Conservation (phyloP, 2,113 vertebrate genomes). For the Neolamprologus hecqui region DNA sequence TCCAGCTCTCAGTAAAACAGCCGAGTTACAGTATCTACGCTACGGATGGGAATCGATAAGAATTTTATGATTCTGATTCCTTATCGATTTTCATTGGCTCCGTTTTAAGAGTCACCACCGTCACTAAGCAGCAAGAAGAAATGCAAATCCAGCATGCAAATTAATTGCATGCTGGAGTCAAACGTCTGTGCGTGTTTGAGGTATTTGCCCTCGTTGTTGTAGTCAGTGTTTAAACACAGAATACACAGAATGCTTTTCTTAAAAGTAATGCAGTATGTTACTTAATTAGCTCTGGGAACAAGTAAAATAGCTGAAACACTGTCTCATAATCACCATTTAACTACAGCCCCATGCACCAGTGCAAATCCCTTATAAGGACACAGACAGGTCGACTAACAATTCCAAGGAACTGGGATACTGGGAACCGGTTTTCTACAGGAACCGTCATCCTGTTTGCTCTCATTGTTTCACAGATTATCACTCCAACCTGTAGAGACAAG, state of each 20-base stretch:
- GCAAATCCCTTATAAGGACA: neutral
- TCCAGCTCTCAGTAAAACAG: neutral
- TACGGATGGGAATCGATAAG: neutral
- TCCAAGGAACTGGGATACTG: neutral
- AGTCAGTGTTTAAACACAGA: neutral
- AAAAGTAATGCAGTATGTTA: neutral
- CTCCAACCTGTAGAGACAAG: neutral
- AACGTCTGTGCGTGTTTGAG: neutral
- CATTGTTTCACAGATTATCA: neutral
- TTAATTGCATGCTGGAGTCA: neutral
- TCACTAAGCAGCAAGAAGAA: neutral
- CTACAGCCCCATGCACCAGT: neutral
- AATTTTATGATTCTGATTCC: neutral
- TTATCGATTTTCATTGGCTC: neutral
- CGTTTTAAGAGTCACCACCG: neutral
- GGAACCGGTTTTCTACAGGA: neutral
- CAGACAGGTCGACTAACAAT: fast-evolving
- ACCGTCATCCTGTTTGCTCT: neutral
- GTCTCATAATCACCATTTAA: neutral
- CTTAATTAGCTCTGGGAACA: neutral
- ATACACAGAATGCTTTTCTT: neutral
- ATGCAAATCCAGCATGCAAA: neutral
- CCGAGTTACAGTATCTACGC: neutral
- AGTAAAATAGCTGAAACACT: neutral
- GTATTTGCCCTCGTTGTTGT: neutral